Evolutionary conservation across 1,140 invertebrate species (phyloP).

Genomic region (Euwallacea fornicatus): DNA sequence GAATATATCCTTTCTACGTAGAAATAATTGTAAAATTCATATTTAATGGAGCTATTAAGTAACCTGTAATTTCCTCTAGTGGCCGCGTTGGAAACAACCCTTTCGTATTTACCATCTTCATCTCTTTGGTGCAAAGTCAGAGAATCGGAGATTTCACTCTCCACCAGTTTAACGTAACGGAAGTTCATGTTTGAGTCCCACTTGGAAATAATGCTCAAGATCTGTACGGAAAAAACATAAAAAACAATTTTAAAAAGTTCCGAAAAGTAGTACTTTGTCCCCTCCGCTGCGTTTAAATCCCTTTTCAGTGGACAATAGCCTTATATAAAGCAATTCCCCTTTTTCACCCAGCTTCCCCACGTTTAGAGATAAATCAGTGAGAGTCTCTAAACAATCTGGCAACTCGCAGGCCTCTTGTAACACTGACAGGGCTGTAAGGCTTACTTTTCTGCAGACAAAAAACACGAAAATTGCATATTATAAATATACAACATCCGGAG

Average conservation of each 20-base stretch:
- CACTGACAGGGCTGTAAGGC: conserved; percentile 73
- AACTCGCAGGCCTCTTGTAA: conserved; percentile 93
- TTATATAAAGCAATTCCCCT: conserved; percentile 78
- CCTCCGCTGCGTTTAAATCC: conserved; percentile 69
- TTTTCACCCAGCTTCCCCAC: conserved; percentile 79
- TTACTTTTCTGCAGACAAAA: conserved; percentile 29
- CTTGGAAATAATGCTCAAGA: conserved; percentile 68
- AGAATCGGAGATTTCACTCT: conserved; percentile 83
- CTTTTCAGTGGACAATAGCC: conserved; percentile 75
- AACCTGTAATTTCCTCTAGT: conserved; percentile 33
- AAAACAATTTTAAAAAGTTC: not conserved
- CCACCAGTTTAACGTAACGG: conserved; percentile 85
- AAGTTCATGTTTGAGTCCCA: conserved; percentile 77
- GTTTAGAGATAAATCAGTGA: conserved; percentile 74
- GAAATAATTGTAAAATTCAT: not conserved
- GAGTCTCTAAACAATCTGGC: conserved; percentile 77
- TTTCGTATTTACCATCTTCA: conserved; percentile 77
- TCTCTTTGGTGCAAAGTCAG: conserved; percentile 81
- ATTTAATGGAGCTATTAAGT: too few relatives aligned
- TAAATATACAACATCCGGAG: not conserved
- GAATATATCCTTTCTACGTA: conserved; percentile 60
- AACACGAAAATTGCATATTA: not conserved
- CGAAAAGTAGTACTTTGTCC: conserved; percentile 57
- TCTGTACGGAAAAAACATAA: conserved; percentile 5
- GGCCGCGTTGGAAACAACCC: conserved; percentile 56